A percentile compares a stretch with the other conserved stretches of the same genome.
phyloP scores from a whole-genome alignment of 2,888 invertebrate genomes.

The Tyria jacobaeae region DNA sequence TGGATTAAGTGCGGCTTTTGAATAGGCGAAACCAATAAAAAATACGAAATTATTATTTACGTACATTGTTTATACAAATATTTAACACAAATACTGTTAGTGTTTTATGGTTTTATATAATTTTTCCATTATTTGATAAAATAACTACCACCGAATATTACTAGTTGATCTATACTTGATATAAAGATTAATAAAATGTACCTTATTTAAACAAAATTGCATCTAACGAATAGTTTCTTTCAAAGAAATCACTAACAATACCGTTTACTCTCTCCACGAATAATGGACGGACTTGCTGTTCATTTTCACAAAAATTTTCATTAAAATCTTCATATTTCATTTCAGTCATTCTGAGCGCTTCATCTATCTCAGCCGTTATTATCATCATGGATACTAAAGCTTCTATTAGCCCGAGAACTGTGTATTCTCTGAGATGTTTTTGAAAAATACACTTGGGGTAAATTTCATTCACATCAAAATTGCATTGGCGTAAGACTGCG shows the following conservation, averaged over 20 bases:
- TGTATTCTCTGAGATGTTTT: conserved; percentile 66
- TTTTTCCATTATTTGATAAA: neutral
- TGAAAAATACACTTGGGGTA: conserved; percentile 66
- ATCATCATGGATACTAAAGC: conserved; percentile 77
- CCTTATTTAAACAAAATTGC: conserved; percentile 53
- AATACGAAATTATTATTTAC: too few species aligned
- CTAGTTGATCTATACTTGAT: neutral
- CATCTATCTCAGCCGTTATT: conserved; percentile 71
- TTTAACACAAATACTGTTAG: neutral
- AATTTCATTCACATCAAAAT: conserved; percentile 61
- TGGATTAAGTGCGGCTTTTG: too few species aligned
- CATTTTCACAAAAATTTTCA: conserved; percentile 50
- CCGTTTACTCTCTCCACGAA: conserved; percentile 71
- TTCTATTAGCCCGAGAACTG: conserved; percentile 72
- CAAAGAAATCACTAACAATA: conserved; percentile 69
- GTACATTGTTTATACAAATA: neutral
- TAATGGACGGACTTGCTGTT: conserved; percentile 53
- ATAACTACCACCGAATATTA: neutral
- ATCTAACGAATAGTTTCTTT: conserved; percentile 63
- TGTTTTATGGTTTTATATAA: neutral
- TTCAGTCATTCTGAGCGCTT: conserved; percentile 71
- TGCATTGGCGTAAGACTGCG: conserved; percentile 68
- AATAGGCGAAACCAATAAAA: too few species aligned
- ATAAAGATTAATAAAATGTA: too few species aligned
- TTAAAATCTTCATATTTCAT: conserved; percentile 63